Base-by-base conservation (phyloP, 2,888 invertebrate genomes). In the Poecilobothrus nobilitatus region DNA sequence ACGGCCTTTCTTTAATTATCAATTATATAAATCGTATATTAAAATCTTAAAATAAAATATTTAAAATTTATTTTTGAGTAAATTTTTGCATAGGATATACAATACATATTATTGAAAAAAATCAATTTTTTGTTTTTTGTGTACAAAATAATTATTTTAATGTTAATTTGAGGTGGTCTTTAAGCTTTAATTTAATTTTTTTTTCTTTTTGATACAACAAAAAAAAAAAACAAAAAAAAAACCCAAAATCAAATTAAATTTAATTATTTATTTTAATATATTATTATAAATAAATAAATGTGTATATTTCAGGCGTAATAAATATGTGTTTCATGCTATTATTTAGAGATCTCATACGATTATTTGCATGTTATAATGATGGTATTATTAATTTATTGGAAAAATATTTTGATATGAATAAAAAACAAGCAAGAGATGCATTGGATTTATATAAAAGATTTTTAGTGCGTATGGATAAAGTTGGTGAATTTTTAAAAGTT, bases 361-460 rank as follows among this genome's bases (percentile, higher is more conserved):
- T 99, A 75, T 99, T 99, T 84, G 99, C 99, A 71, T 97, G 98
- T 84, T 99, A 99, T 86, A 99, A 99, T 84, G 99, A 99, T 84
- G 99, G 97, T 74, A 95, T 98, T 76, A 99, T 98, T 78, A 98
- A 98, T 84, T 87, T 98, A 75, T 85, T 98, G 84, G 98, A 99
- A 85, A 98, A 99, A 84, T 99, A 95, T 85, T 99, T 99, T 83
- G 97, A 97, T 82, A 98, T 99, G 97, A 97, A 97, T 84, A 98
- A 98, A 84, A 99, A 99, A 84, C 95, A 97, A 81, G 95, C 95
- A 78, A 90, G 95, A 76, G 97, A 99, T 79, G 97, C 97, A 75
- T 87, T 99, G 82, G 98, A 99, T 80, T 89, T 97, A 78, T 99
- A 99, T 84, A 99, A 97, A 84, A 96, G 95, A 84, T 99, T 99